Percentiles rank a stretch among this genome's conserved stretches.
phyloP scores from a whole-genome alignment of 1,140 invertebrate species.

The Pollicipes pollicipes region DNA sequence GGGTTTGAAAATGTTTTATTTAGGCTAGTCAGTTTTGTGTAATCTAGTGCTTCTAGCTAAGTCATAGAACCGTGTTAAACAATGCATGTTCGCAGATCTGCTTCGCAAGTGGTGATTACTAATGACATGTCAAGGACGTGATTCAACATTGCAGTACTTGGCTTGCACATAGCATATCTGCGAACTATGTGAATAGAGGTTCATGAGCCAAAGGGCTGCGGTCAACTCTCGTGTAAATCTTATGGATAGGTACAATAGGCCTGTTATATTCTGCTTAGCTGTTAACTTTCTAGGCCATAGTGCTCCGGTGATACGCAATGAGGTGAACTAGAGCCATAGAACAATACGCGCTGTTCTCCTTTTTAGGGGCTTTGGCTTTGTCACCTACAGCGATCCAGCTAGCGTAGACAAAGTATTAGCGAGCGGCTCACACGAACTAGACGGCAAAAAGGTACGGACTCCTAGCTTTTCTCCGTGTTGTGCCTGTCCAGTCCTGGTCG shows the following conservation, averaged over 20 bases:
- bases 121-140: neutral
- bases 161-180: neutral
- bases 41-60: neutral
- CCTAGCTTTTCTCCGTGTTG: neutral
- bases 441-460: slow-evolving; percentile 70
- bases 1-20: too few relatives aligned
- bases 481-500: too few relatives aligned
- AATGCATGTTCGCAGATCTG: neutral
- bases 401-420: slow-evolving; percentile 88
- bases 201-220: neutral
- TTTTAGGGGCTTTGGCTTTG: slow-evolving; percentile 85
- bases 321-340: neutral
- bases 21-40: neutral
- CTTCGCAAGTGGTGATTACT: neutral
- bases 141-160: neutral
- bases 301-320: neutral
- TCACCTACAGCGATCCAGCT: slow-evolving; percentile 81
- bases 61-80: neutral
- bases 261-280: neutral
- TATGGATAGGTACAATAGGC: neutral
- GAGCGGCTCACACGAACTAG: slow-evolving; percentile 80
- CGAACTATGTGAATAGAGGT: neutral
- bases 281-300: neutral
- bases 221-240: neutral
- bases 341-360: neutral